Evolutionary conservation across 2,113 vertebrate species (phyloP).

Genomic region (Haplotaxodon microlepis): DNA sequence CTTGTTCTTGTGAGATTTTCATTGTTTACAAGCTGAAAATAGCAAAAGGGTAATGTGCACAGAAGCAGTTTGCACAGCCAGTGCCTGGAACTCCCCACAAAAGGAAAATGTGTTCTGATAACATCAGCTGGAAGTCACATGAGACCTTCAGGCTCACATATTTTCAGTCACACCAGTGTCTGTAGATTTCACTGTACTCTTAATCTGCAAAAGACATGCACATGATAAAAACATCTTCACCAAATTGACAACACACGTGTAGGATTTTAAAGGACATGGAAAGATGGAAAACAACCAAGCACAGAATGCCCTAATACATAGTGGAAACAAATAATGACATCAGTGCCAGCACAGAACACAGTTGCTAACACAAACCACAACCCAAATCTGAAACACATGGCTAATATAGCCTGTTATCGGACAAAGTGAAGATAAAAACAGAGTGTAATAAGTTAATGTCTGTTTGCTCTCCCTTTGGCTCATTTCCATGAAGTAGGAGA

Average conservation of each 20-base stretch:
- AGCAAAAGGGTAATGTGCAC: neutral
- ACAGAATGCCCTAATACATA: neutral
- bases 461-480: neutral
- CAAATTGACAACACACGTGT: neutral
- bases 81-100: neutral
- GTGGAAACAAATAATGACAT: neutral
- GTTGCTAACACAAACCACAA: neutral
- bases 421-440: neutral
- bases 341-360: neutral
- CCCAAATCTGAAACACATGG: neutral
- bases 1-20: neutral
- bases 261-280: neutral
- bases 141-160: neutral
- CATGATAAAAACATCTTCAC: neutral
- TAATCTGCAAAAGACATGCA: neutral
- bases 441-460: neutral
- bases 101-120: neutral
- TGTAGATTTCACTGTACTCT: neutral
- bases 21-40: neutral
- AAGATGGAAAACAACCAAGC: neutral
- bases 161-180: neutral
- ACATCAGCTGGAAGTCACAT: neutral
- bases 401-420: neutral
- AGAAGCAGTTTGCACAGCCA: neutral
- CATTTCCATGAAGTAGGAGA: neutral